phyloP scores from a whole-genome alignment of 2,797 vertebrate genomes.

The Tragelaphus oryx region DNA sequence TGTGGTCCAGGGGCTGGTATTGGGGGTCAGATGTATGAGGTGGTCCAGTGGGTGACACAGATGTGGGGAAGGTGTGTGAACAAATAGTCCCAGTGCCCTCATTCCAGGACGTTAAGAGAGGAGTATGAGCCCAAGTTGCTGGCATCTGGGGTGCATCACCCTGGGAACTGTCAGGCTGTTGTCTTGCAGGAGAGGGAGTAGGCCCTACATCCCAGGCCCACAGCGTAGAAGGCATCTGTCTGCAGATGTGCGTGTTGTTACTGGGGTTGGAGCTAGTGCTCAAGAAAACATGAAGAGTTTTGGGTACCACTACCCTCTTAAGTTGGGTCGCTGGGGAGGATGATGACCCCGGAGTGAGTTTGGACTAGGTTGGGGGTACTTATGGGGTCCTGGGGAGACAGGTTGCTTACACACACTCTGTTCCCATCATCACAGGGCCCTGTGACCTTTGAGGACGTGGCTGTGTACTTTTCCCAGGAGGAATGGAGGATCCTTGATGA shows the following conservation, averaged over 20 bases:
- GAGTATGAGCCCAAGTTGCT: background rate
- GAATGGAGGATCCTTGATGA: background rate
- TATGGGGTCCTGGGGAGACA: background rate
- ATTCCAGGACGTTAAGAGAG: background rate
- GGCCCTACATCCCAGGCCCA: background rate
- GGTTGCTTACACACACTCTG: background rate
- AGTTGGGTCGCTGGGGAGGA: background rate
- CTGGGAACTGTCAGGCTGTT: background rate
- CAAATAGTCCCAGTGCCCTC: background rate
- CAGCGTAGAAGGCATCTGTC: background rate
- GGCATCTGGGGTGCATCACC: background rate
- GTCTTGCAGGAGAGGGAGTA: background rate
- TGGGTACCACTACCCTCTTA: background rate
- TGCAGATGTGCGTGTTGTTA: background rate
- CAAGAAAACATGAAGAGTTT: background rate
- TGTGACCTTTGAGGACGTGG: background rate
- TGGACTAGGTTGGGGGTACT: background rate
- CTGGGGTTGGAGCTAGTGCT: background rate
- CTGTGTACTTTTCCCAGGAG: constrained; percentile 15
- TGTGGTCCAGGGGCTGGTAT: background rate
- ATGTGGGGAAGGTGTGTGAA: background rate
- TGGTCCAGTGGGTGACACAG: background rate
- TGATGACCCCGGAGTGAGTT: background rate
- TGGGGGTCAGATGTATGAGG: background rate
- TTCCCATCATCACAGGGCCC: background rate